Evolutionary conservation across 2,888 invertebrate species (phyloP), one percentile per base, ranked within the genome.

Genomic region (Stramonita haemastoma): DNA sequence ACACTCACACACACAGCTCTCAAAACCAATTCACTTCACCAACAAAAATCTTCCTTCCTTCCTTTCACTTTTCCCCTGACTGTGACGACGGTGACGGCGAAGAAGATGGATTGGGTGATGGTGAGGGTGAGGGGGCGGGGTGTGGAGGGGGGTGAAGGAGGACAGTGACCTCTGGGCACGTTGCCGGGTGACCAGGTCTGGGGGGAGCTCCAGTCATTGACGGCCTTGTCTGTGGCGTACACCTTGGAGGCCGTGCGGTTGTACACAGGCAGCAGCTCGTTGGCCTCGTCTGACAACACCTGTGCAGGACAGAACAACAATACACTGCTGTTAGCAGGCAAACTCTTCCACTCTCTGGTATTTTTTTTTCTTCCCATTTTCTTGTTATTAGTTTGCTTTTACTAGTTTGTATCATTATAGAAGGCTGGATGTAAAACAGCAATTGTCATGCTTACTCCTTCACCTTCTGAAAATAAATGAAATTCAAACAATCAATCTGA

Each of bases 201-300:
- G 19, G 94, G 94, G 26, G 95, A 95, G 87, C 95, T 96, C 99
- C 99, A 99, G 96, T 99, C 99, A 29, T 98, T 98, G 0, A 98
- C 97, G 89, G 98, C 98, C 32, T 98, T 97, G 2, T 97, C 97
- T 0, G 98, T 91, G 17, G 93, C 95, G 96, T 99, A 99, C 96
- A 98, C 98, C 95, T 98, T 98, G 15, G 98, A 97, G 19, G 99
- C 98, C 0, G 99, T 99, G 94, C 98, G 98, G 96, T 99, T 99
- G 97, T 99, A 99, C 92, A 99, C 98, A 0, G 99, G 99, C 89
- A 99, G 97, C 85, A 99, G 97, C 95, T 99, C 99, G 96, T 98
- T 99, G 0, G 99, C 99, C 96, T 99, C 99, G 96, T 98, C 98
- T 5, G 99, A 98, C 90, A 99, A 96, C 0, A 99, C 98, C 99